Percentiles rank a stretch among this genome's conserved stretches.
phyloP scores from a whole-genome alignment of 2,797 vertebrate genomes.

The Atherinosoma microstoma region DNA sequence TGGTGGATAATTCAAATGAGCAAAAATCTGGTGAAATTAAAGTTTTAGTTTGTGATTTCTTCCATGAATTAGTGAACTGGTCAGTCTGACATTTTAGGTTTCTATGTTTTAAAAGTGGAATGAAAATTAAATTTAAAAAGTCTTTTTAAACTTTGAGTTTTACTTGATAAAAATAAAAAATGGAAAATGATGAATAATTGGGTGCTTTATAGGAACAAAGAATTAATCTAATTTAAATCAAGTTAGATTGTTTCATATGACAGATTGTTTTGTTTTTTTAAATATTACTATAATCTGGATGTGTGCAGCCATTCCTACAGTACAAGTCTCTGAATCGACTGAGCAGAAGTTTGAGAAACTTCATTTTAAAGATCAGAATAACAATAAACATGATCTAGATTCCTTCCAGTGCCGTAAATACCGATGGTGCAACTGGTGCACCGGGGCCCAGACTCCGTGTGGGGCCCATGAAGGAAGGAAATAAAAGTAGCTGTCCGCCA shows the following conservation, averaged over 20 bases:
- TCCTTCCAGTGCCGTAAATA: too few relatives aligned
- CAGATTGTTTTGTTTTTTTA: too few relatives aligned
- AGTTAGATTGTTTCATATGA: too few relatives aligned
- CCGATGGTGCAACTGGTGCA: too few relatives aligned
- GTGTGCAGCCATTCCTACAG: not conserved
- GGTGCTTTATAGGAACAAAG: not conserved
- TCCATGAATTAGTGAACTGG: not conserved
- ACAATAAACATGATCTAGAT: too few relatives aligned
- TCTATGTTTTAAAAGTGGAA: not conserved
- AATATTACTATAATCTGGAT: not conserved
- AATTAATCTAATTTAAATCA: not conserved
- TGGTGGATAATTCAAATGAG: not conserved
- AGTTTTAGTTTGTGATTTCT: not conserved
- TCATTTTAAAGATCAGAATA: too few relatives aligned
- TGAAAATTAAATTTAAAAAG: not conserved
- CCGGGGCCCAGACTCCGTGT: too few relatives aligned
- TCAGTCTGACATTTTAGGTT: not conserved
- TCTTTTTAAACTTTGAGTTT: not conserved
- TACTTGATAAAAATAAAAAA: too few relatives aligned
- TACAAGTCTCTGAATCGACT: not conserved
- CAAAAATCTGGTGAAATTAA: constrained; percentile 9
- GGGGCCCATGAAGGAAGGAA: too few relatives aligned
- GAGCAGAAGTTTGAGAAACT: not conserved
- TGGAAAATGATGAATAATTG: not conserved
- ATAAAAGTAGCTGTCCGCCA: too few relatives aligned